Evolutionary conservation across 64 coral and sea anemone species (phyloP).

Genomic region (Montipora foliosa): DNA sequence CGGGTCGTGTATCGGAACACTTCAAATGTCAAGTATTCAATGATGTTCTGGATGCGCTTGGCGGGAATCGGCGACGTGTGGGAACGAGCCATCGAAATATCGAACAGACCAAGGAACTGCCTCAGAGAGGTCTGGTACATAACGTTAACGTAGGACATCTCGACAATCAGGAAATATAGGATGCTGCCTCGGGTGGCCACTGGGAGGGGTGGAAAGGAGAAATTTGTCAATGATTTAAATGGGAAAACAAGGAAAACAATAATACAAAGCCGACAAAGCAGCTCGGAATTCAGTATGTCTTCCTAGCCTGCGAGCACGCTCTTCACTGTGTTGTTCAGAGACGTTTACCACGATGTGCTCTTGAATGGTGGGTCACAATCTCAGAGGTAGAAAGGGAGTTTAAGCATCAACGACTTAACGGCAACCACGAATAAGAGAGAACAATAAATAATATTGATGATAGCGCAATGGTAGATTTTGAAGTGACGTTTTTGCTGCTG

Average conservation of each 20-base stretch:
- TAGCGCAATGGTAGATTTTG: too few species aligned
- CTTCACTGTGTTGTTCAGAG: too few species aligned
- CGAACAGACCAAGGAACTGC: slow-evolving; percentile 97
- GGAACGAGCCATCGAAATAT: slow-evolving; percentile 96
- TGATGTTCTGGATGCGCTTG: slow-evolving; percentile 96
- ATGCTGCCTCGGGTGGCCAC: slow-evolving; percentile 98
- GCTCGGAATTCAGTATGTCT: too few species aligned
- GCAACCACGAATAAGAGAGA: too few species aligned
- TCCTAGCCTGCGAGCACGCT: too few species aligned
- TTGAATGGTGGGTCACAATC: too few species aligned
- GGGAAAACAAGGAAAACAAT: not conserved
- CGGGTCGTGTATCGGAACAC: slow-evolving; percentile 98
- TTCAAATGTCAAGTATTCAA: slow-evolving; percentile 97
- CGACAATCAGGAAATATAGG: slow-evolving; percentile 97
- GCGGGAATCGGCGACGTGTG: slow-evolving; percentile 97
- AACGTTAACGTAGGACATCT: slow-evolving; percentile 97
- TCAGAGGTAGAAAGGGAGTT: too few species aligned
- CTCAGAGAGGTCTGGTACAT: slow-evolving; percentile 99
- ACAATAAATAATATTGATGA: too few species aligned
- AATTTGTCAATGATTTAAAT: not conserved
- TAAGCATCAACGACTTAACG: too few species aligned
- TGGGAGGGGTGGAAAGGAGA: slow-evolving; percentile 27
- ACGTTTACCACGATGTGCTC: too few species aligned
- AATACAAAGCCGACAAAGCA: not conserved
- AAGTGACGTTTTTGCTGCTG: too few species aligned